Conservation (phyloP, 1,140 invertebrate genomes). For the Dendroctonus ponderosae region DNA sequence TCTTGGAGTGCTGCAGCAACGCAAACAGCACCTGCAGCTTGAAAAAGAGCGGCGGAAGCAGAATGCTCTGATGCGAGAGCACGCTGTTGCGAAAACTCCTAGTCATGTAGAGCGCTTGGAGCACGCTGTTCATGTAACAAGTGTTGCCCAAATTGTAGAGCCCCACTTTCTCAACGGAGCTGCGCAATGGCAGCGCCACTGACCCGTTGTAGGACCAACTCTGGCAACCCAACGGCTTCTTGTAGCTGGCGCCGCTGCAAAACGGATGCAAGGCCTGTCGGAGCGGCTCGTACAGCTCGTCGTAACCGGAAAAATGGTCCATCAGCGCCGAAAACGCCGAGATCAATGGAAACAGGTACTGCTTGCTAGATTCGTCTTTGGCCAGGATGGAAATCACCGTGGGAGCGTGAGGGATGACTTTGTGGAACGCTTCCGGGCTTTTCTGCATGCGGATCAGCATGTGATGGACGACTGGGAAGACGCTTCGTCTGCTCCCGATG, state of each 20-base stretch:
- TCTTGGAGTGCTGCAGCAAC: constrained; percentile 67
- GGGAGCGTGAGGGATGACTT: constrained; percentile 49
- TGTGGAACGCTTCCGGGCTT: constrained; percentile 50
- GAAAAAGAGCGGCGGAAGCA: constrained; percentile 58
- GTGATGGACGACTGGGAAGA: constrained; percentile 55
- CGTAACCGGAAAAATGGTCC: constrained; percentile 53
- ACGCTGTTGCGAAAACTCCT: constrained; percentile 67
- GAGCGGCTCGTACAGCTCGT: constrained; percentile 48
- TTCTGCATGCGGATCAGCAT: constrained; percentile 56
- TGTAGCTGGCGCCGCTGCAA: constrained; percentile 30
- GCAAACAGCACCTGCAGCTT: constrained; percentile 75
- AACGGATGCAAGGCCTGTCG: constrained; percentile 39
- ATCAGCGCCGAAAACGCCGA: constrained; percentile 53
- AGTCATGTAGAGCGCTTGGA: constrained; percentile 80
- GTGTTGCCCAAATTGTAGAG: constrained; percentile 83
- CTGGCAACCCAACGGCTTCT: constrained; percentile 37
- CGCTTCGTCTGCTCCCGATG: constrained; percentile 51
- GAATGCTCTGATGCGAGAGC: constrained; percentile 52
- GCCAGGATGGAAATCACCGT: constrained; percentile 46
- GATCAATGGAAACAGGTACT: constrained; percentile 54
- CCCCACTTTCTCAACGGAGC: constrained; percentile 65
- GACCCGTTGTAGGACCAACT: constrained; percentile 37
- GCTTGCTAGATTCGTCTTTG: constrained; percentile 50
- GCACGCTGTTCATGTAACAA: constrained; percentile 83
- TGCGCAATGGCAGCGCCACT: constrained; percentile 29